Conservation (phyloP, 2,797 vertebrate species). For the Amblyopsis hoosieri region DNA sequence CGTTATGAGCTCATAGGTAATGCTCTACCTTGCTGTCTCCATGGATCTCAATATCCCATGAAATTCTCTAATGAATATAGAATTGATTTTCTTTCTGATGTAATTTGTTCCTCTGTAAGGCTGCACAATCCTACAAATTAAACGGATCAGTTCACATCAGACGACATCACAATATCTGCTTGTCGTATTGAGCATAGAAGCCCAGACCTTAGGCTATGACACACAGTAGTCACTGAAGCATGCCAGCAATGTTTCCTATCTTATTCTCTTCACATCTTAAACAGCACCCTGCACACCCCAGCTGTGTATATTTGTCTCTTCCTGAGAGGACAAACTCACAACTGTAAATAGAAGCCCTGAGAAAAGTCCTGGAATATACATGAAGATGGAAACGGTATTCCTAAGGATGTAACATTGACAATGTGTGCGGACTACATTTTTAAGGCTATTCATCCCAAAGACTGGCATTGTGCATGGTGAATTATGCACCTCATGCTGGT, state of each 20-base stretch:
- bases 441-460: constrained; percentile 56
- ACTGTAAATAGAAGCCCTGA: constrained; percentile 17
- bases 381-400: constrained; percentile 36
- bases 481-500: constrained; percentile 54
- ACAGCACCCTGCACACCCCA: constrained; percentile 40
- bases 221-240: constrained; percentile 14
- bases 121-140: too few relatives aligned
- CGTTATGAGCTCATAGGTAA: too few relatives aligned
- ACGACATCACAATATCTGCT: constrained; percentile 7
- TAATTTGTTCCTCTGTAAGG: too few relatives aligned
- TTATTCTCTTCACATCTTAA: constrained; percentile 27
- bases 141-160: too few relatives aligned
- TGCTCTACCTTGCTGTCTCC: too few relatives aligned
- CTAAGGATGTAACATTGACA: constrained; percentile 26
- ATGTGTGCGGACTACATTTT: constrained; percentile 44
- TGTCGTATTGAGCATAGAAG: neutral
- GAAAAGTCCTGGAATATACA: constrained; percentile 40
- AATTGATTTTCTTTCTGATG: too few relatives aligned
- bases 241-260: constrained; percentile 14
- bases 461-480: constrained; percentile 47
- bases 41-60: too few relatives aligned
- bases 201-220: neutral
- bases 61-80: too few relatives aligned
- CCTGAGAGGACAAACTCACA: constrained; percentile 12
- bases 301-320: constrained; percentile 42